Evolutionary conservation across 2,797 vertebrate species (phyloP), one percentile per base, ranked within the genome.

Genomic region (Micromesistius poutassou): DNA sequence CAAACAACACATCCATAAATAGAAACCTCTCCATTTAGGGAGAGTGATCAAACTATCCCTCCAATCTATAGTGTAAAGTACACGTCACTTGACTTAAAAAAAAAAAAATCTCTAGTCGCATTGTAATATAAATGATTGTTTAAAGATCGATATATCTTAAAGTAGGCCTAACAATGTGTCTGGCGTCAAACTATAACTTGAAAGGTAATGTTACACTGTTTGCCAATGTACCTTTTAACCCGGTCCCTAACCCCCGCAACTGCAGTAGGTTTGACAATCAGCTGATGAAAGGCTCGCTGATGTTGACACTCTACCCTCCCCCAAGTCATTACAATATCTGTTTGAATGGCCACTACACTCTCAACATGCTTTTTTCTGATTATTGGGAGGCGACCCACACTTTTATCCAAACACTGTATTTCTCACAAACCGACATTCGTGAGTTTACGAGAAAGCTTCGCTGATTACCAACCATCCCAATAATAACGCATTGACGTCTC

Each of bases 211-310:
- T 16, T 30, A 19, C 68, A 73, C 35, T 62, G 74, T 83, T 84
- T 5, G 8, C 6, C 66, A 55, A 5, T 1, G 75, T 55, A 74
- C 78, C 79, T 89, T 91, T 87, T 0, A 9, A 80, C 68, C 55
- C 66, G 83, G 78, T 90, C 87, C 91, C 91, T 90, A 90, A 90
- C 79, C 86, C 83, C 81, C 82, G 80, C 79, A 77, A 85, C 90
- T 85, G 89, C 89, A 90, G 92, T 87, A 83, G 19, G 76, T 91
- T 93, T 93, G 91, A 93, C 93, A 94, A 91, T 93, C 92, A 94
- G 93, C 93, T 94, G 94, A 93, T 91, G 89, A 90, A 82, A 82
- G 89, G 86, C 87, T 9, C 79, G 80, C 16, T 42, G 55, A 9
- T 1, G n/a, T 25, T 62, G 55, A 62, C 55, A 62, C 55, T 25